Conservation (phyloP, 2,113 vertebrate genomes). For the Myiozetetes cayanensis region DNA sequence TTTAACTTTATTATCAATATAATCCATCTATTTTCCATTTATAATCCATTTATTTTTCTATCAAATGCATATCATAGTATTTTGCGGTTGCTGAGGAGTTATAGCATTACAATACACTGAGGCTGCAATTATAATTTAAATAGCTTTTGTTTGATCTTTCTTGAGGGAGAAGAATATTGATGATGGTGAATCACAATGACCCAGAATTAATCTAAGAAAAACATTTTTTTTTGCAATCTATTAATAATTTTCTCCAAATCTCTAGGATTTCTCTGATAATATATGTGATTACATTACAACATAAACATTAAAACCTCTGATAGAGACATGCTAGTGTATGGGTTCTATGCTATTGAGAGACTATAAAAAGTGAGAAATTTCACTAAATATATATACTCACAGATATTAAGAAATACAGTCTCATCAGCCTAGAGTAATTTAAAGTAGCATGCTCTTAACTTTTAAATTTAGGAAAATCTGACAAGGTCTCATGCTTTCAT, state of each 20-base stretch:
- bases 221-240: background rate
- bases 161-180: background rate
- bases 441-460: background rate
- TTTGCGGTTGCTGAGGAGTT: background rate
- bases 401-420: background rate
- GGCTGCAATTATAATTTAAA: background rate
- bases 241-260: background rate
- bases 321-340: background rate
- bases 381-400: background rate
- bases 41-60: background rate
- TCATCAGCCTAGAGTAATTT: background rate
- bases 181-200: background rate
- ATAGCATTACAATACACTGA: background rate
- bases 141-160: background rate
- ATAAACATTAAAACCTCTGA: background rate
- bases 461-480: background rate
- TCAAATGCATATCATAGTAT: slow-evolving; percentile 11
- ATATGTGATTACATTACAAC: background rate
- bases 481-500: background rate
- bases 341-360: background rate
- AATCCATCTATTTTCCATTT: slow-evolving; percentile 3
- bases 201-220: background rate
- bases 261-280: background rate
- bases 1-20: slow-evolving; percentile 21
- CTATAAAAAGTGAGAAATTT: background rate